Evolutionary conservation across 2,113 vertebrate genomes (phyloP).

Genomic region (Pteronura brasiliensis): DNA sequence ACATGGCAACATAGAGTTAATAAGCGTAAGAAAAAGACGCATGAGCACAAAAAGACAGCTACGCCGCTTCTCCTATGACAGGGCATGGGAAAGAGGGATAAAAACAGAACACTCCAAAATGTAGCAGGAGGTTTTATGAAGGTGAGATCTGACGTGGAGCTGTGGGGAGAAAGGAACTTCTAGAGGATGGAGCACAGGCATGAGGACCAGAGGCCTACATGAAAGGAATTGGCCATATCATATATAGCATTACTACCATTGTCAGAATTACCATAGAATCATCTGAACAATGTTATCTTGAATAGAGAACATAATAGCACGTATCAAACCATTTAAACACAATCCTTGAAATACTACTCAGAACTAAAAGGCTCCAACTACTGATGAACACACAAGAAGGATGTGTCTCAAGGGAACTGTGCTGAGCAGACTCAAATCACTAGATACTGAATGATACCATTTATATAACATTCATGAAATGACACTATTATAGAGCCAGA

Average conservation of each 20-base stretch:
- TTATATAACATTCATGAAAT: neutral
- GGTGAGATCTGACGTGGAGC: neutral
- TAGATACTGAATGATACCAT: neutral
- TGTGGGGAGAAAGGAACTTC: rapidly evolving
- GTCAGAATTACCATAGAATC: neutral
- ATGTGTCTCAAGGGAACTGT: neutral
- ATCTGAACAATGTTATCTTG: neutral
- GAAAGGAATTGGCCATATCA: neutral
- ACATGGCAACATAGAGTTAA: neutral
- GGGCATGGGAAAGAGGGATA: neutral
- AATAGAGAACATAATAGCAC: neutral
- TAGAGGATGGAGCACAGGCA: neutral
- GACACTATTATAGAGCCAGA: neutral
- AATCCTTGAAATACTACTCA: neutral
- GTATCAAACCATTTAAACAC: neutral
- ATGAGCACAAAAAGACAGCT: neutral
- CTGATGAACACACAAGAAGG: neutral
- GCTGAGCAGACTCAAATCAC: neutral
- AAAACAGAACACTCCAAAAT: neutral
- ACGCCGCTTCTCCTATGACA: neutral
- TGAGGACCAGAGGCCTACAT: neutral
- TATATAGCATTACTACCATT: neutral
- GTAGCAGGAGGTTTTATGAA: neutral
- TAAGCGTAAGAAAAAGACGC: neutral
- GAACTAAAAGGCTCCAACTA: neutral